Evolutionary conservation across 64 coral and sea anemone genomes (phyloP), one percentile per base, ranked within the genome.

Genomic region (Platygyra sinensis): DNA sequence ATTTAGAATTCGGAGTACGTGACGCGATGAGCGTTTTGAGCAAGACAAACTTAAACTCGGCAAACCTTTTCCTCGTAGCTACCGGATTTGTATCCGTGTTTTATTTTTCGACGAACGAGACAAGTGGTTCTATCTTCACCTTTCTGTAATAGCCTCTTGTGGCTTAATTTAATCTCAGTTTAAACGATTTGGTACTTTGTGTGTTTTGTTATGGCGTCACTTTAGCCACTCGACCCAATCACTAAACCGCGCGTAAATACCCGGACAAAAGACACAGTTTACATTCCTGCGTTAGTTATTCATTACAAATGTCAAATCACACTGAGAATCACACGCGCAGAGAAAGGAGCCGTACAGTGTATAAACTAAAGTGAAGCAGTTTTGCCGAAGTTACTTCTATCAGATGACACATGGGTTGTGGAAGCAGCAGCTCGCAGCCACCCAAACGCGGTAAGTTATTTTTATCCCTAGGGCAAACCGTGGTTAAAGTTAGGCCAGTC

Each of bases 161-260:
- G 33, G 20, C 10, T 28, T 50, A 80, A 72, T 22, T 77, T 77
- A 77, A 77, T 77, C 74, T 85, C 36, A 71, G 8, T 64, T 83
- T 65, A 81, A 30, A 81, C 30, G 32, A 49, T 38, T 83, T 67
- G 39, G 20, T 19, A 8, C 31, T 65, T 59, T 85, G 22, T 85
- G 38, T 50, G 10, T 22, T 8, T 46, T 71, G 71, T 71, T 72
- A 71, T 71, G 81, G 19, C 62, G 63, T 85, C 62, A 85, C 81
- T n/a, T 85, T 85, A 85, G 51, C 63, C 81, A 85, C 81, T 85
- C 81, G 62, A 71, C 13, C 19, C 33, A 67, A 85, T 85, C 20
- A 27, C 49, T 71, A 50, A 71, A 46, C 62, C 62, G 39, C 62
- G 62, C 38, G 38, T 20, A 71, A 85, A 85, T 85, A 65, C 31